Evolutionary conservation across 2,113 vertebrate genomes (phyloP).

Genomic region (Orientallactaga bullata): DNA sequence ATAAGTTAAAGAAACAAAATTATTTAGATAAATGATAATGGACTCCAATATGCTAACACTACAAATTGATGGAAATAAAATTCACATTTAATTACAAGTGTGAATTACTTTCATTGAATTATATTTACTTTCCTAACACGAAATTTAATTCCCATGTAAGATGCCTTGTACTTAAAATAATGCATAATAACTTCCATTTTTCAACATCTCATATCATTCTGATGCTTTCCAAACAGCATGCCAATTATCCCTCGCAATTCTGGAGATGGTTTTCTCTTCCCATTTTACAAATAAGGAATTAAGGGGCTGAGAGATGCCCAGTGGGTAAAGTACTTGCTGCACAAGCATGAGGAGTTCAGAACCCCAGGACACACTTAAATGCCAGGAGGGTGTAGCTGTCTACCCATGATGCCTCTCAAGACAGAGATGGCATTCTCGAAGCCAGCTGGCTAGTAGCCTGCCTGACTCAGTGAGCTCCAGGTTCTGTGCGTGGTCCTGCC

Average conservation of each 20-base stretch:
- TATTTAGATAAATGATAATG: constrained; percentile 16
- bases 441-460: no score
- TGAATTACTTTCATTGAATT: not conserved
- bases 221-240: not conserved
- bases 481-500: no score
- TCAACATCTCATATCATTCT: not conserved
- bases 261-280: not conserved
- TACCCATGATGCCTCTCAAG: no score
- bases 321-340: no score
- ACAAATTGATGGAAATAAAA: not conserved
- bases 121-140: not conserved
- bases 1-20: not conserved
- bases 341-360: no score
- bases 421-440: no score
- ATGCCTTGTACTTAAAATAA: not conserved
- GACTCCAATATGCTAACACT: not conserved
- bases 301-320: no score
- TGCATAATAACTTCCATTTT: not conserved
- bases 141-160: constrained; percentile 36
- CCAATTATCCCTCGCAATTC: not conserved
- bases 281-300: not conserved
- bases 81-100: not conserved
- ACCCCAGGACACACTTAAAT: no score
- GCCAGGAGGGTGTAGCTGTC: no score
- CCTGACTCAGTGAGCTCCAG: no score